Evolutionary conservation across 2,113 vertebrate genomes (phyloP).

Genomic region (Buteo buteo): DNA sequence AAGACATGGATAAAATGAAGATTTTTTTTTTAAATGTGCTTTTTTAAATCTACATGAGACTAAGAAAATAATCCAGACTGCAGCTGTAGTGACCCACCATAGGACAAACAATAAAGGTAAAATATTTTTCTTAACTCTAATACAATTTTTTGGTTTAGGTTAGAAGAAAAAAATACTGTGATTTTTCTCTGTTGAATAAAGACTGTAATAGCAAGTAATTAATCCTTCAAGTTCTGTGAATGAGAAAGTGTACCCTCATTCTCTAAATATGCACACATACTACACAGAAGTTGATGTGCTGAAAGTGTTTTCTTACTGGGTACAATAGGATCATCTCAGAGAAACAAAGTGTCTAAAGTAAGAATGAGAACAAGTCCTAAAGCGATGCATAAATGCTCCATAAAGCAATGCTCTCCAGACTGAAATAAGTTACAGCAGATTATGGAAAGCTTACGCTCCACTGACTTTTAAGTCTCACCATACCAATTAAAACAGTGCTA

Average conservation of each 20-base stretch:
- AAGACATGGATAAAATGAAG: not conserved
- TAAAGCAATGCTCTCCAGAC: not conserved
- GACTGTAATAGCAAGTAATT: not conserved
- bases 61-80: not conserved
- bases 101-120: not conserved
- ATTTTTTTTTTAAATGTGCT: not conserved
- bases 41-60: not conserved
- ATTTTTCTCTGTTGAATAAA: not conserved
- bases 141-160: not conserved
- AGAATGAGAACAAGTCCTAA: not conserved
- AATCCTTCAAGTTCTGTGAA: not conserved
- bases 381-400: not conserved
- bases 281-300: not conserved
- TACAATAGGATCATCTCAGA: not conserved
- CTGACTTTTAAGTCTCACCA: not conserved
- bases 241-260: not conserved
- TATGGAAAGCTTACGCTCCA: not conserved
- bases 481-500: not conserved
- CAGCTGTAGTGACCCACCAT: not conserved
- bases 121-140: not conserved
- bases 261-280: not conserved
- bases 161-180: not conserved
- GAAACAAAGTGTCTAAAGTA: not conserved
- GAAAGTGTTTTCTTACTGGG: not conserved
- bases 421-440: not conserved